A percentile compares a stretch with the other conserved stretches of the same genome.
Conservation (phyloP, 2,888 invertebrate genomes). For the Tineola bisselliella region DNA sequence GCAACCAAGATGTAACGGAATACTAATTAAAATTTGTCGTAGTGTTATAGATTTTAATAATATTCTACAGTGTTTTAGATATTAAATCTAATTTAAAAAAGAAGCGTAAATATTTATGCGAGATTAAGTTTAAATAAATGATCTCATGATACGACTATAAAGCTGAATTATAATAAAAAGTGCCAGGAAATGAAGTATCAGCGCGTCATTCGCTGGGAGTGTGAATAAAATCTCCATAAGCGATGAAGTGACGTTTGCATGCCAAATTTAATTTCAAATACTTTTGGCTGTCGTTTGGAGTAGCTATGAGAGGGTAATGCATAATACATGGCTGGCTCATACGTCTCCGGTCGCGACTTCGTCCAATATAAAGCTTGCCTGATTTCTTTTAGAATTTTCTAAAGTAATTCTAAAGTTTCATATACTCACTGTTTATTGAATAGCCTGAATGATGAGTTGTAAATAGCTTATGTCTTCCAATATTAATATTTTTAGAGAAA, state of each 20-base stretch:
- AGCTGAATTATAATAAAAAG: constrained; percentile 6
- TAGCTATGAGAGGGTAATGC: constrained; percentile 46
- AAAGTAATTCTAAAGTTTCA: constrained; percentile 50
- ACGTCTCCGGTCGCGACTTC: constrained; percentile 34
- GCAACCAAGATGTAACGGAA: too few species aligned
- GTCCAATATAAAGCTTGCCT: constrained; percentile 62
- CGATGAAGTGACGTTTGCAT: constrained; percentile 44
- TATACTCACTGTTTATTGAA: background rate
- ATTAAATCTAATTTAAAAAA: background rate
- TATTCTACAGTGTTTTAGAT: too few species aligned
- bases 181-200: constrained; percentile 9
- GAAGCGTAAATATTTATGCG: background rate
- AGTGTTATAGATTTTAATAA: too few species aligned
- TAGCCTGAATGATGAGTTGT: background rate
- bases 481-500: too few species aligned
- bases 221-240: constrained; percentile 12
- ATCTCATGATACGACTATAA: constrained; percentile 1
- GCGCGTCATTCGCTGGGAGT: background rate
- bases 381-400: constrained; percentile 59
- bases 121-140: background rate
- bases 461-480: background rate
- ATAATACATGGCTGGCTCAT: constrained; percentile 58
- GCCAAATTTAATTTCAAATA: constrained; percentile 58
- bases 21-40: too few species aligned
- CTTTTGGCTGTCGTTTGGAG: constrained; percentile 46